These are phyloP conservation scores for Myanophis thanlyinensis DNA, from an alignment of 2,113 vertebrate species.

Conservation along the genomic window DNA sequence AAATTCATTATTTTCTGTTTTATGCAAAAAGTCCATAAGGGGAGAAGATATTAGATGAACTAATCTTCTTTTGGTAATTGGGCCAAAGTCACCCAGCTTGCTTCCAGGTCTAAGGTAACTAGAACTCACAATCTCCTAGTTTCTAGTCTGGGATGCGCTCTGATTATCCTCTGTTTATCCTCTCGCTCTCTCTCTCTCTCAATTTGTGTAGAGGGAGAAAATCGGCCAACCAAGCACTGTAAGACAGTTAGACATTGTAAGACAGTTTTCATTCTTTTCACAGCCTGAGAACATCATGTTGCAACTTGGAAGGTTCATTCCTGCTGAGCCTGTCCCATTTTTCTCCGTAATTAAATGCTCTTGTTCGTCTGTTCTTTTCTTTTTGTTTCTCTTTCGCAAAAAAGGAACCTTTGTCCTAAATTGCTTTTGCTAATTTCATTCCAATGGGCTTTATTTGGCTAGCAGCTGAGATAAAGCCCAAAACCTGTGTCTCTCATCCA, in stretches of 20 bases:
- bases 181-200: no score
- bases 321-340: not conserved
- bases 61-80: no score
- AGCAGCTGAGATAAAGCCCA: not conserved
- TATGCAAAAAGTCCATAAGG: not conserved
- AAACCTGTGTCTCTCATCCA: not conserved
- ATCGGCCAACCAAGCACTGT: not conserved
- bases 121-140: no score
- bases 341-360: not conserved
- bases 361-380: not conserved
- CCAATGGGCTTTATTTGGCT: no score
- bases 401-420: not conserved
- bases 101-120: no score
- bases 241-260: not conserved
- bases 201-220: not conserved
- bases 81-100: no score
- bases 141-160: no score
- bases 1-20: no score
- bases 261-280: not conserved
- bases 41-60: not conserved
- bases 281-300: not conserved
- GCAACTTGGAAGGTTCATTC: not conserved
- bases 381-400: not conserved
- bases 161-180: rapidly evolving
- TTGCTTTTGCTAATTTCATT: not conserved